These are phyloP conservation scores for Naja naja DNA, from an alignment of 2,113 vertebrate species.

Conservation along the genomic window DNA sequence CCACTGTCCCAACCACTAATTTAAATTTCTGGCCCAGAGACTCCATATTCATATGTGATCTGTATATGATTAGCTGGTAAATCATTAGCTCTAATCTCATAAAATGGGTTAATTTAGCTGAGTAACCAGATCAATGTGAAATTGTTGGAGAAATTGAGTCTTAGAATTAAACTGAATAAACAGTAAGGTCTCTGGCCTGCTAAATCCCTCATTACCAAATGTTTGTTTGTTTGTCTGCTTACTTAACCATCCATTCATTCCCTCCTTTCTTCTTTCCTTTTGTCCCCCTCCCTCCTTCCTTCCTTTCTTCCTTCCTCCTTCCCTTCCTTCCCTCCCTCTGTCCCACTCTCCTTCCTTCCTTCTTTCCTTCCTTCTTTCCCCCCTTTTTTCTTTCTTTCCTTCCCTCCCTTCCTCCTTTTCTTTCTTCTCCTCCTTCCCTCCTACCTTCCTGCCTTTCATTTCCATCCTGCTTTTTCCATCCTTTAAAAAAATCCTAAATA, in stretches of 20 bases:
- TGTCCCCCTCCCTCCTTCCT: no score
- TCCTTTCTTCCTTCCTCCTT: no score
- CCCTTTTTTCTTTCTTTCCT: no score
- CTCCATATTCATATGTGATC: neutral
- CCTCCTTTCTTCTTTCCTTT: no score
- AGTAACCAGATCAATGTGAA: neutral
- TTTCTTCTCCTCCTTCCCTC: no score
- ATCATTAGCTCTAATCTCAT: neutral
- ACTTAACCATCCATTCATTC: no score
- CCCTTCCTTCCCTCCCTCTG: no score
- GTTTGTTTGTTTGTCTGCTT: no score
- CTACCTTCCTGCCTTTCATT: neutral
- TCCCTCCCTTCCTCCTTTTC: no score
- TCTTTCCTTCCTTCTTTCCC: no score
- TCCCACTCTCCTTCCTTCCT: no score
- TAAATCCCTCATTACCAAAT: neutral
- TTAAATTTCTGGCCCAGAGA: neutral
- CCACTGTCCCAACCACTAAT: neutral
- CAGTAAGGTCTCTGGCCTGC: neutral
- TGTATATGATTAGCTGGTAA: neutral
- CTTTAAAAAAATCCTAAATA: neutral
- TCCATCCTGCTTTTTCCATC: neutral
- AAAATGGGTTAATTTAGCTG: neutral
- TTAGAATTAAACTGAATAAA: neutral
- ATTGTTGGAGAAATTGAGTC: neutral